Evolutionary conservation across 2,113 vertebrate genomes (phyloP), one percentile per base, ranked within the genome.

Genomic region (Pluvialis apricaria): DNA sequence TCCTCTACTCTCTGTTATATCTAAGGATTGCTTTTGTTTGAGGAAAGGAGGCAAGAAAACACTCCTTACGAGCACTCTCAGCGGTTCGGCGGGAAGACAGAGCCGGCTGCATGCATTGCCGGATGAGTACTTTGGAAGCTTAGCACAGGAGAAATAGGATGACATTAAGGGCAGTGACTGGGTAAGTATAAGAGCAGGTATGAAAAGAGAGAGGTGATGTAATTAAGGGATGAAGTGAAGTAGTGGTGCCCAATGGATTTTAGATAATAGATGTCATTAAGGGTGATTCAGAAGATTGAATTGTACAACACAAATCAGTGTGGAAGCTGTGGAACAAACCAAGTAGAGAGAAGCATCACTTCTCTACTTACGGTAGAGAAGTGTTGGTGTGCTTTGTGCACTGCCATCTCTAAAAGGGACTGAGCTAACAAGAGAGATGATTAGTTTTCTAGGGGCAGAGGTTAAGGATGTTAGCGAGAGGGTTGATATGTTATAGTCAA

Each of bases 251-350:
- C 94, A 93, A 94, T 92, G 92, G 92, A 94, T 96, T 96, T 97
- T 95, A 97, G 97, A 97, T 95, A 96, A 97, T 97, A 96, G 97
- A 97, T 97, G 97, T 97, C 94, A 97, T 96, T 95, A 97, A 97
- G 94, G 92, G 96, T 95, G 94, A 97, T 97, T 97, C 92, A 97
- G 96, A 95, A 97, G 96, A 97, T 97, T 96, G 96, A 97, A 97
- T 97, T 82, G 94, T 96, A 95, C 90, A 96, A 95, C 90, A 96
- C 93, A 94, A 96, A 95, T 96, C 94, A 95, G 94, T 91, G 87
- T 95, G 94, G 92, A 97, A 95, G 87, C 96, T 94, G 87, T 94
- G 91, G 91, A 97, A 96, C 93, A 96, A 96, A 96, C 97, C 94
- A 96, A 93, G 94, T 52, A 93, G 81, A 85, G 77, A 97, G 95